phyloP scores from a whole-genome alignment of 2,113 vertebrate species.

The Microcebus griseorufus region DNA sequence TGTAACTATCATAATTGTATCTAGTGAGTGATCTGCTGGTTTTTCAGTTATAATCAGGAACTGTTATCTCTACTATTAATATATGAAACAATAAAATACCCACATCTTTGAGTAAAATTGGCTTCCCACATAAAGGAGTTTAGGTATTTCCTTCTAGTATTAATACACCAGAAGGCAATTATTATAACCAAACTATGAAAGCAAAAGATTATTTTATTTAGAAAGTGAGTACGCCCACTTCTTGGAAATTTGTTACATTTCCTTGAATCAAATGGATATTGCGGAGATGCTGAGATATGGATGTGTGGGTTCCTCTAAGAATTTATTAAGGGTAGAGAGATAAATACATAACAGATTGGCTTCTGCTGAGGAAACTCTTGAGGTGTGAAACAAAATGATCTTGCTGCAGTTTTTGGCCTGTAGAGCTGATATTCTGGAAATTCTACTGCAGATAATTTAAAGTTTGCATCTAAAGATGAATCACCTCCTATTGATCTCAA shows the following conservation, averaged over 20 bases:
- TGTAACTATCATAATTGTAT: not conserved
- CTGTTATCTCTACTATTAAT: not conserved
- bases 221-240: not conserved
- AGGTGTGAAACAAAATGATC: conserved; percentile 76
- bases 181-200: not conserved
- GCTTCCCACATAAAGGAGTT: not conserved
- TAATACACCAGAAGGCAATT: not conserved
- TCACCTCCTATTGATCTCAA: conserved; percentile 26
- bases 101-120: not conserved
- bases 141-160: not conserved
- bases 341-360: conserved; percentile 81
- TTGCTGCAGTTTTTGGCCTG: conserved; percentile 48
- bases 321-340: conserved; percentile 78
- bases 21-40: not conserved
- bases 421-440: conserved; percentile 67
- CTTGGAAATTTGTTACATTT: not conserved
- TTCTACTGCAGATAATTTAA: conserved; percentile 59
- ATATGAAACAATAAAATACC: not conserved
- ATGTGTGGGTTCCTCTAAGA: conserved; percentile 74
- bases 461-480: conserved; percentile 45
- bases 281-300: conserved; percentile 69
- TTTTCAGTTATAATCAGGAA: not conserved
- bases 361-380: conserved; percentile 71
- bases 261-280: conserved; percentile 71
- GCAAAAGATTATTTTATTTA: not conserved